Conservation (phyloP, 1,140 invertebrate genomes). For the Neuroterus valhalla region DNA sequence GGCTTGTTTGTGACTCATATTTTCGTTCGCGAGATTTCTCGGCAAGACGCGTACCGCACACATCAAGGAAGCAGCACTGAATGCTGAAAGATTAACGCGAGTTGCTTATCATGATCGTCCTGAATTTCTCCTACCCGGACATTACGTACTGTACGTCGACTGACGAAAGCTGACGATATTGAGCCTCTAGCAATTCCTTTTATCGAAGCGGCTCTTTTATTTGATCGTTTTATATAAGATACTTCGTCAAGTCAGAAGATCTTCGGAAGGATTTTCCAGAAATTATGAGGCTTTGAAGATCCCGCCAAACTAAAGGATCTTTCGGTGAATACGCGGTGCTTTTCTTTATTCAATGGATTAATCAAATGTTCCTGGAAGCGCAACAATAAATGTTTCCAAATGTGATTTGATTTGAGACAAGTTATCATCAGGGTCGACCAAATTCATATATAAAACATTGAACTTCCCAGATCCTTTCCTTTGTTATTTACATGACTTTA, state of each 20-base stretch:
- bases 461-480: too few species aligned
- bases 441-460: too few species aligned
- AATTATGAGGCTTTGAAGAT: neutral
- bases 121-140: slow-evolving; percentile 2
- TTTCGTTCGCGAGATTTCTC: slow-evolving; percentile 48
- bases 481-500: too few species aligned
- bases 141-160: neutral
- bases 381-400: too few species aligned
- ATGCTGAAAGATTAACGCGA: slow-evolving; percentile 30
- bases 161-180: neutral
- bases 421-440: too few species aligned
- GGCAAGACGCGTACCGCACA: slow-evolving; percentile 29
- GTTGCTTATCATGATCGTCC: slow-evolving; percentile 33
- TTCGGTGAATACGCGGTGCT: too few species aligned
- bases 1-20: slow-evolving; percentile 56
- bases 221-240: slow-evolving; percentile 1
- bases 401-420: too few species aligned
- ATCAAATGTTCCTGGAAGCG: too few species aligned
- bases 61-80: slow-evolving; percentile 31
- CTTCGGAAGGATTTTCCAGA: neutral
- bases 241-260: too few species aligned
- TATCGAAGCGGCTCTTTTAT: neutral
- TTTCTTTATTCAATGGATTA: too few species aligned
- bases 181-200: slow-evolving; percentile 3
- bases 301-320: neutral